Evolutionary conservation across 2,113 vertebrate genomes (phyloP), one percentile per base, ranked within the genome.

Genomic region (Willisornis vidua): DNA sequence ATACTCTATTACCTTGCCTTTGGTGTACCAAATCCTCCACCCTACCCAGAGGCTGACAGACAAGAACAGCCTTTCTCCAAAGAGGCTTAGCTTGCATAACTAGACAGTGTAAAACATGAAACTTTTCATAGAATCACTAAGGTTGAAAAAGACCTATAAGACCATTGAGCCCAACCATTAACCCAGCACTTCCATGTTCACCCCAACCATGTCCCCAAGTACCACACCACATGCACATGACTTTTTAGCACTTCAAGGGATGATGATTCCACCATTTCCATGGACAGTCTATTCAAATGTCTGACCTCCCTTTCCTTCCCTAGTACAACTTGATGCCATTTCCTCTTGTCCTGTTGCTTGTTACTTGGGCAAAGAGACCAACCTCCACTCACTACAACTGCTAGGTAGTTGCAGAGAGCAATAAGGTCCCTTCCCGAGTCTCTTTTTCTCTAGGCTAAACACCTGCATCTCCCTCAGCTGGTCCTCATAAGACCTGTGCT

Each of bases 381-480:
- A 54, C 1, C 3, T 4, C 4, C 3, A 6, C 19, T 39, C 9
- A 2, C 15, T 61, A 39, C 10, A 75, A 8, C 10, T n/a, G 45
- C 29, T 39, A 29, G 23, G 12, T 0, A 0, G 7, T 1, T 54
- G 13, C 18, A 61, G 46, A 49, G 17, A 89, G 13, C 25, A 5
- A 25, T 25, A 54, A 29, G 5, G 13, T n/a, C 1, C 10, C 26
- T 51, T 23, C 10, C 5, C 1, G 1, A 46, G 19, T 12, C 15
- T 51, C 37, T 28, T 61, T n/a, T 7, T 45, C n/a, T 67, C 28
- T 2, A 3, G 10, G 15, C 1, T 54, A 18, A 54, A 81, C 23
- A 39, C 7, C 2, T 4, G 5, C 16, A 67, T 12, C 4, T 10
- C 4, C 3, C 12, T 31, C 20, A 5, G 6, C 18, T 9, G 4